A percentile compares a stretch with the other conserved stretches of the same genome.
These are phyloP conservation scores for Lepidurus couesii DNA, from an alignment of 1,140 invertebrate genomes.

Conservation along the genomic window DNA sequence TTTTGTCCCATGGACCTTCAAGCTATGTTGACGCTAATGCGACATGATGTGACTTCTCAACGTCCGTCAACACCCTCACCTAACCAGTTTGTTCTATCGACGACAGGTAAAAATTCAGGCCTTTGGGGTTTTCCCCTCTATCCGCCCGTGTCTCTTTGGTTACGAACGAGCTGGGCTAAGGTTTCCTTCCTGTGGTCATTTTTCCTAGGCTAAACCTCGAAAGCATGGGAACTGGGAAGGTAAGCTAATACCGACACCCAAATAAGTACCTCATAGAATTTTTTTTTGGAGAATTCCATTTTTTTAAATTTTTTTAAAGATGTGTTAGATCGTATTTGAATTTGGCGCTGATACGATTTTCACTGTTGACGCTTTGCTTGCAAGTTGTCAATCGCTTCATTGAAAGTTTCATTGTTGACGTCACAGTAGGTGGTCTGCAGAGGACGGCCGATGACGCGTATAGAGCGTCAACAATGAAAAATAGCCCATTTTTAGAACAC, in stretches of 20 bases:
- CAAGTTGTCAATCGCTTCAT: too few relatives aligned
- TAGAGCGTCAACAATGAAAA: too few relatives aligned
- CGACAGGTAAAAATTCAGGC: neutral
- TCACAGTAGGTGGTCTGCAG: too few relatives aligned
- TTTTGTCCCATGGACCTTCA: neutral
- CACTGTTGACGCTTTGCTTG: too few relatives aligned
- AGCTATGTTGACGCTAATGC: slow-evolving; percentile 10
- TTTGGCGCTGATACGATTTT: too few relatives aligned
- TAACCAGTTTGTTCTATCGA: slow-evolving; percentile 1
- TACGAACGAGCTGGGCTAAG: neutral
- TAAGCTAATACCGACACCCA: neutral
- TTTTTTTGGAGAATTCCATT: too few relatives aligned
- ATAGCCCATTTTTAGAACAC: too few relatives aligned
- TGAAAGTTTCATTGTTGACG: too few relatives aligned
- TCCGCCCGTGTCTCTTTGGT: neutral
- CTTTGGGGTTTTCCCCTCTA: neutral
- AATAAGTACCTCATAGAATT: too few relatives aligned
- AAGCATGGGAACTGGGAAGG: neutral
- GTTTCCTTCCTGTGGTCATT: slow-evolving; percentile 13
- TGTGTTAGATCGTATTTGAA: too few relatives aligned
- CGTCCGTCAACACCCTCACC: slow-evolving; percentile 15
- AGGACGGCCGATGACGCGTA: too few relatives aligned
- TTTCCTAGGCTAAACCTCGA: neutral
- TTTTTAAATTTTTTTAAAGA: too few relatives aligned
- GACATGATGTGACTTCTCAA: slow-evolving; percentile 15